Base-by-base conservation (phyloP, 2,888 invertebrate species). In the Thumatha senex region DNA sequence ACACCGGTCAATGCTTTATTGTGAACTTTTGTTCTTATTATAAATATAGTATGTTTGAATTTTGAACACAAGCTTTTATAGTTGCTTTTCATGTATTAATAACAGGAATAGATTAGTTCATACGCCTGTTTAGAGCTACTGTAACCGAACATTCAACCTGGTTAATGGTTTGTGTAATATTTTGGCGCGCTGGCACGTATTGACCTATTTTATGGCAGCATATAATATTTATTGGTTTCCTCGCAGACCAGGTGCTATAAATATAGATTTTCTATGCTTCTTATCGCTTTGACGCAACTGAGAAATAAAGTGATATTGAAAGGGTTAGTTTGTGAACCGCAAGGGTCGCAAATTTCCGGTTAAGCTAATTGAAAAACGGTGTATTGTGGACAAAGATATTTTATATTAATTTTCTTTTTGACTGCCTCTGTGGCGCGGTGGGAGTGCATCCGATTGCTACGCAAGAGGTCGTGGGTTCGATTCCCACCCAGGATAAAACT, bases 11-110 rank as follows among this genome's bases (percentile, higher is more conserved):
- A 41, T 44, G 59, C 54, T 61, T 50, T 65, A 68, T 54, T 53
- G 41, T 54, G 36, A 48, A 51, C 67, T 61, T 66, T 67, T 67
- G 70, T 67, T 31, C 31, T 8, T 2, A 31, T 31, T 31, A 31
- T 31, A 31, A 31, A 31, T 31, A 11, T 31, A 31, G 18, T 24
- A 24, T 24, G 18, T 31, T 31, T 31, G 7, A 31, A 31, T 48
- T 57, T 55, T 50, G 41, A 41, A 55, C n/a, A 51, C 46, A 53
- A 56, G 33, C 48, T 43, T 56, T 60, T 51, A 55, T 41, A 46
- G 44, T 38, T 56, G 43, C 39, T 56, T 54, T 68, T 61, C 54
- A 55, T 51, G 53, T 14, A 10, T 14, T 54, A 44, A 51, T 57
- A 67, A 57, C 57, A 48, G 40, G 35, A 24, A 46, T 11, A 36